Evolutionary conservation across 2,888 invertebrate genomes (phyloP), one percentile per base, ranked within the genome.

Genomic region (Yponomeuta evonymella): DNA sequence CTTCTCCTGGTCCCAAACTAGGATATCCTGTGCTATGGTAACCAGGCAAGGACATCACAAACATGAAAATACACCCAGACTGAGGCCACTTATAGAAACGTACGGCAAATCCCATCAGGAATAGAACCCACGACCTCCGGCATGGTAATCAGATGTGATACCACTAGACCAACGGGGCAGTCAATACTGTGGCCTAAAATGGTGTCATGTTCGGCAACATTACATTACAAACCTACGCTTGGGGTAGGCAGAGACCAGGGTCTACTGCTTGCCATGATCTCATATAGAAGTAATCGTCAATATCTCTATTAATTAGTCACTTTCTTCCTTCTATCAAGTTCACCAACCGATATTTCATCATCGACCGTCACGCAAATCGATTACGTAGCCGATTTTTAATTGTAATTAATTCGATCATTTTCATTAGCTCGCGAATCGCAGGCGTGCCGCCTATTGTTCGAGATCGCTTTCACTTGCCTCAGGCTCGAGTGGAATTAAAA

Each of bases 361-460:
- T 23, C 2, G 64, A 29, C 8, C 65, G 65, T 65, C 65, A 65
- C 33, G 65, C 30, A 29, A 29, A 65, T 65, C 33, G 65, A 29
- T 65, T 65, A 30, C 33, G 11, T 33, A 65, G 33, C 30, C 11
- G 65, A 65, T 30, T 33, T 2, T 30, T 65, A 65, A 65, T 65
- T 29, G 65, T 30, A 65, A 65, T 65, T 65, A 65, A 29, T 65
- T 65, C 65, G 65, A 30, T 65, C 65, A 65, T 65, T 33, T 33
- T 58, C 51, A 29, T 65, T 65, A 65, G 33, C 33, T 65, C 33
- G 65, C 33, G 12, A 65, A 65, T 65, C 33, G 30, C 51, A 58
- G 15, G 12, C 51, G 51, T 12, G 15, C 12, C 12, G 51, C 15
- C 51, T 58, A 58, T 58, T 58, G 51, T 58, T 58, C 51, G 51